These are phyloP conservation scores for Pontoporia blainvillei DNA, from an alignment of 2,113 vertebrate genomes.

Conservation along the genomic window DNA sequence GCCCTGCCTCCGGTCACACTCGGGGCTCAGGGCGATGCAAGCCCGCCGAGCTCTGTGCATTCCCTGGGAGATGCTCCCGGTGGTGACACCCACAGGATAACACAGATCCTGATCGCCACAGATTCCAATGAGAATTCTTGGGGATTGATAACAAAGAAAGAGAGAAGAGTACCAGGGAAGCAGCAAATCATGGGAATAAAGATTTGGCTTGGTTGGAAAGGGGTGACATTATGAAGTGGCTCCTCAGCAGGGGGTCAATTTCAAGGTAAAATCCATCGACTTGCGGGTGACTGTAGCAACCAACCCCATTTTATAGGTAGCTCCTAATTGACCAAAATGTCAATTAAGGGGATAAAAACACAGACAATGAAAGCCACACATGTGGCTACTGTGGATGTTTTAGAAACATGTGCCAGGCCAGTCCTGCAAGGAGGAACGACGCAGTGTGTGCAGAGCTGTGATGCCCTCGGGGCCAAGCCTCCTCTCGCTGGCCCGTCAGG, in stretches of 20 bases:
- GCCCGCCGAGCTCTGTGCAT: rapidly evolving
- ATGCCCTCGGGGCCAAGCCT: rapidly evolving
- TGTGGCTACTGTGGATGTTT: rapidly evolving
- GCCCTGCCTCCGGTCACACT: rapidly evolving
- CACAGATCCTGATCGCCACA: neutral
- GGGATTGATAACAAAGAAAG: neutral
- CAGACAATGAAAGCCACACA: rapidly evolving
- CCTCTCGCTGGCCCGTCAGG: too few species aligned
- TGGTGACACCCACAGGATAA: rapidly evolving
- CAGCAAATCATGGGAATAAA: rapidly evolving
- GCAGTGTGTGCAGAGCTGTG: rapidly evolving
- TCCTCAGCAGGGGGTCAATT: rapidly evolving
- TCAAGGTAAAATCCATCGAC: rapidly evolving
- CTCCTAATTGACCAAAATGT: rapidly evolving
- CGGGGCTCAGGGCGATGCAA: rapidly evolving
- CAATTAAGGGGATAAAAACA: neutral
- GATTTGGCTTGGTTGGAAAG: neutral
- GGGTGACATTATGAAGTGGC: neutral
- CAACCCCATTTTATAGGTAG: rapidly evolving
- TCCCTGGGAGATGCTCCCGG: rapidly evolving
- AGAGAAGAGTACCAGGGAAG: neutral
- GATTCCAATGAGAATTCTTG: neutral
- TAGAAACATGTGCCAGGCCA: neutral
- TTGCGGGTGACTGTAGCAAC: rapidly evolving
- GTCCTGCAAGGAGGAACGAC: rapidly evolving